phyloP scores from a whole-genome alignment of 2,797 vertebrate genomes.

The Acrossocheilus fasciatus region DNA sequence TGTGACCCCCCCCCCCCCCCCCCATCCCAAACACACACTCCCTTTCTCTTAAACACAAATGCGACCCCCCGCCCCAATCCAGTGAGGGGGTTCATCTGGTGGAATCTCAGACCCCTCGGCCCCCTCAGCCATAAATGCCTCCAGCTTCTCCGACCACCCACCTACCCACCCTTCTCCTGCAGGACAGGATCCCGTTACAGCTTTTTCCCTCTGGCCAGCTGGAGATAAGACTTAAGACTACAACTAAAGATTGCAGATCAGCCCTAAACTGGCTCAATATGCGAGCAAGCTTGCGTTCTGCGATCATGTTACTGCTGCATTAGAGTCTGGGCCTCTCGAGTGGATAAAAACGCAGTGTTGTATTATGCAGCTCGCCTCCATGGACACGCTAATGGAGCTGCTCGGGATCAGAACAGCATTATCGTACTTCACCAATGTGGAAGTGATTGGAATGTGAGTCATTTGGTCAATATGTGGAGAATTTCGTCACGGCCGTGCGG shows the following conservation, averaged over 20 bases:
- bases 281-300: constrained; percentile 35
- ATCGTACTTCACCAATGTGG: neutral
- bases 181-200: constrained; percentile 54
- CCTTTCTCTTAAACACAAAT: constrained; percentile 53
- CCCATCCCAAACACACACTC: constrained; percentile 33
- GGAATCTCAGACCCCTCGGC: constrained; percentile 51
- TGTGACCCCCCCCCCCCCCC: neutral
- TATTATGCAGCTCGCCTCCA: neutral
- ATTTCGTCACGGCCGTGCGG: constrained; percentile 18
- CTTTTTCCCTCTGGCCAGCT: constrained; percentile 42
- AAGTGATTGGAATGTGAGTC: constrained; percentile 42
- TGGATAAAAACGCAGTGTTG: constrained; percentile 5
- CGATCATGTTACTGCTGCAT: constrained; percentile 55
- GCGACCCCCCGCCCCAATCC: constrained; percentile 16
- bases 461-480: constrained; percentile 36
- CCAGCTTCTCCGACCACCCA: constrained; percentile 37
- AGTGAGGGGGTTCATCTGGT: constrained; percentile 18
- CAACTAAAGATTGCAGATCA: constrained; percentile 33
- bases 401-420: constrained; percentile 14
- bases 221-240: constrained; percentile 55
- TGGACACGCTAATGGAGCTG: constrained; percentile 14
- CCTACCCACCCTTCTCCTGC: constrained; percentile 55
- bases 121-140: constrained; percentile 33
- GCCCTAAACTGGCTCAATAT: constrained; percentile 41
- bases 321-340: constrained; percentile 39